A percentile compares a stretch with the other conserved stretches of the same genome.
phyloP scores from a whole-genome alignment of 2,888 invertebrate species.

The Leuctra nigra region DNA sequence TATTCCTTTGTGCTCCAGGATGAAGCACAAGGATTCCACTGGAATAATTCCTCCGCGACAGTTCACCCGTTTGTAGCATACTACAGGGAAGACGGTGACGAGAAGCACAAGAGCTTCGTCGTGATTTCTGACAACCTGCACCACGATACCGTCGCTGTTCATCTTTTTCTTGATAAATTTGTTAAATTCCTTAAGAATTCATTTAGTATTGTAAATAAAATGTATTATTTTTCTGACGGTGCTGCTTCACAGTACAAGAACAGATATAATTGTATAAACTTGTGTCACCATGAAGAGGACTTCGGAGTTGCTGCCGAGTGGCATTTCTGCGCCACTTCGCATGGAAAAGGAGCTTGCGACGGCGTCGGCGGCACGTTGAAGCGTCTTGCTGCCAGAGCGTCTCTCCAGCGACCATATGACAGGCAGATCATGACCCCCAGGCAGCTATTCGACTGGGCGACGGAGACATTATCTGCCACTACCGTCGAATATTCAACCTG shows the following conservation, averaged over 20 bases:
- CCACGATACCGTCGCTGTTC: slow-evolving; percentile 28
- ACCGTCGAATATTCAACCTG: slow-evolving; percentile 14
- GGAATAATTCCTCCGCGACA: not conserved
- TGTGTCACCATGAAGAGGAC: slow-evolving; percentile 27
- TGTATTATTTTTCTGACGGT: slow-evolving; percentile 32
- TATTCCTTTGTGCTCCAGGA: not conserved
- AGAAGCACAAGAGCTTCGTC: not conserved
- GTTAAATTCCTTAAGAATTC: slow-evolving; percentile 5
- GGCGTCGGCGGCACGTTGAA: slow-evolving; percentile 24
- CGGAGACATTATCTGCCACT: slow-evolving; percentile 11
- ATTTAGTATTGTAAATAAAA: slow-evolving; percentile 21
- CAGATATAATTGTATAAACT: slow-evolving; percentile 30
- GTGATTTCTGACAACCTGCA: slow-evolving; percentile 20
- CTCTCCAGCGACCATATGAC: slow-evolving; percentile 21
- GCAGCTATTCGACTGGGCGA: slow-evolving; percentile 22
- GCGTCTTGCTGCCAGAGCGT: slow-evolving; percentile 20
- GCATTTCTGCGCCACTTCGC: slow-evolving; percentile 22
- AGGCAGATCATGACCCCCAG: slow-evolving; percentile 24
- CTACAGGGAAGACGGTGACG: not conserved
- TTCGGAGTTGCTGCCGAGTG: slow-evolving; percentile 18
- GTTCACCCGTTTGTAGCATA: not conserved
- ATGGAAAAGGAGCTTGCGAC: slow-evolving; percentile 11
- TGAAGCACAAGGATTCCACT: slow-evolving; percentile 4
- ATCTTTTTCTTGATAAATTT: slow-evolving; percentile 25
- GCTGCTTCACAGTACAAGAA: slow-evolving; percentile 32